Evolutionary conservation across 2,113 vertebrate genomes (phyloP).

Genomic region (Pachyramphus minor): DNA sequence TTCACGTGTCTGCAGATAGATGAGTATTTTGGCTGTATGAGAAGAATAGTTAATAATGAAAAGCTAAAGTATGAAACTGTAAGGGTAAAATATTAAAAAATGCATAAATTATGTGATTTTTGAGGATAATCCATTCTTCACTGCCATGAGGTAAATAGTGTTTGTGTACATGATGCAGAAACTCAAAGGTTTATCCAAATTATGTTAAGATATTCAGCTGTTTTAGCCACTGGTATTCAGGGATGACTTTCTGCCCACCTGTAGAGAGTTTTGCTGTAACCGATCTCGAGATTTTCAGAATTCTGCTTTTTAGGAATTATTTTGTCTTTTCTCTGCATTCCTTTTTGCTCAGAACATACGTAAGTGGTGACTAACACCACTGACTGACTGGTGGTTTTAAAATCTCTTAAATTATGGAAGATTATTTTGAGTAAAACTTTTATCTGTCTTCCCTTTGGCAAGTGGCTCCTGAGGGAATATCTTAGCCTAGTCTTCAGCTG

Average conservation of each 20-base stretch:
- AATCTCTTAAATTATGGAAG: not conserved
- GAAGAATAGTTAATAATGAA: not conserved
- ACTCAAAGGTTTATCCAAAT: not conserved
- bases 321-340: not conserved
- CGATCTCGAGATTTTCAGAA: not conserved
- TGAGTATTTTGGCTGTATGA: not conserved
- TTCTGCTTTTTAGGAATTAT: not conserved
- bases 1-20: not conserved
- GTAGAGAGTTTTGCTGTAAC: not conserved
- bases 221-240: not conserved
- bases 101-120: not conserved
- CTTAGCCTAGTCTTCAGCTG: not conserved
- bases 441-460: not conserved
- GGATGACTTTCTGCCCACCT: not conserved
- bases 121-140: not conserved
- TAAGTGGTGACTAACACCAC: not conserved
- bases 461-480: not conserved
- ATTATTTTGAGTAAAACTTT: not conserved
- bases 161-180: not conserved
- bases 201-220: accelerated
- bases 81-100: not conserved
- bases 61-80: not conserved
- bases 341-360: accelerated
- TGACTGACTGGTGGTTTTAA: not conserved
- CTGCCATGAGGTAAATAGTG: not conserved